Conservation (phyloP, 23 tunicate genomes). For the Trididemnum nubilum region DNA sequence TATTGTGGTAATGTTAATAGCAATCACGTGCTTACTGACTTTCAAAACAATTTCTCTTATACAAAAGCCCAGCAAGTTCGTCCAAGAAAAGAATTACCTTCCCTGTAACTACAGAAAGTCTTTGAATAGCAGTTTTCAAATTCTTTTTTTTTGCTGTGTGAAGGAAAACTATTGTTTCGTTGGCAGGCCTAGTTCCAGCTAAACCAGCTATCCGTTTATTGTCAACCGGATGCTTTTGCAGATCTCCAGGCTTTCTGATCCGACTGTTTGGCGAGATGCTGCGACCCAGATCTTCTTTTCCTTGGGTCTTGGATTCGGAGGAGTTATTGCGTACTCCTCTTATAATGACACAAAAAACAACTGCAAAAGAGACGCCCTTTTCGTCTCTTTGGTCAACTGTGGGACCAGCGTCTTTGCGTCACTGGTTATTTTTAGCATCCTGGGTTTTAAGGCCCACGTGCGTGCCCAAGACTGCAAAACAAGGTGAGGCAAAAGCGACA, state of each 20-base stretch:
- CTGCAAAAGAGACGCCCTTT: slow-evolving; percentile 91
- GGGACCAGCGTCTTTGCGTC: slow-evolving; percentile 91
- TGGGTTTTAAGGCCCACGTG: slow-evolving; percentile 93
- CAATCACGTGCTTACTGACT: no score
- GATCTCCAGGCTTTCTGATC: slow-evolving; percentile 70
- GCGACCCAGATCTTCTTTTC: slow-evolving; percentile 99
- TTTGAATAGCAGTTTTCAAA: no score
- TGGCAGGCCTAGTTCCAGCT: no score
- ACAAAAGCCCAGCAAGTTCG: no score
- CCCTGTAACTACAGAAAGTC: no score
- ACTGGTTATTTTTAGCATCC: slow-evolving; percentile 80
- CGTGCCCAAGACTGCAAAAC: slow-evolving; percentile 56
- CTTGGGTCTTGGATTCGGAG: slow-evolving; percentile 98
- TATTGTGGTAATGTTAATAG: no score
- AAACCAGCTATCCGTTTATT: background rate
- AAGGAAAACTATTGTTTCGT: no score
- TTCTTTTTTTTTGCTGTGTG: no score
- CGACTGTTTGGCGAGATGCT: slow-evolving; percentile 95
- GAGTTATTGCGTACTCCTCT: slow-evolving; percentile 97
- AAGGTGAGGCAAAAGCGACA: background rate
- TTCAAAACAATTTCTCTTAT: no score
- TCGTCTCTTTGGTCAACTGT: slow-evolving; percentile 84
- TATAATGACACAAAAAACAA: slow-evolving; percentile 89
- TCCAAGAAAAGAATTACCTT: no score
- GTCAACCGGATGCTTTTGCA: background rate